Conservation (phyloP, 1,140 invertebrate genomes). For the Galleria mellonella region DNA sequence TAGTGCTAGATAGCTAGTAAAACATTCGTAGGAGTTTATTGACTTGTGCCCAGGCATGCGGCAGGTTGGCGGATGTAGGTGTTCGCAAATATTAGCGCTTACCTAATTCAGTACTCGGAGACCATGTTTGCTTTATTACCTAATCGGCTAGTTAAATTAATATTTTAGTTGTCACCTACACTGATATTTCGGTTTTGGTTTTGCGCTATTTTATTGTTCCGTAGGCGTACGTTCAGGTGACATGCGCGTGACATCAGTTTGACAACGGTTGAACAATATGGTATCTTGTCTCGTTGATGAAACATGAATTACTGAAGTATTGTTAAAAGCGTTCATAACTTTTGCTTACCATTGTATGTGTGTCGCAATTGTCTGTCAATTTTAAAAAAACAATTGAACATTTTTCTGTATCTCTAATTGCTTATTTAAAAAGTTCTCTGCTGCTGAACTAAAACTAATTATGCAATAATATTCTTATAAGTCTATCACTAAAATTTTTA, state of each 20-base stretch:
- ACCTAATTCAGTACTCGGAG: slow-evolving; percentile 44
- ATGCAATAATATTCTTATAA: too few species aligned
- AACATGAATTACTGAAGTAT: neutral
- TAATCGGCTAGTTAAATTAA: slow-evolving; percentile 28
- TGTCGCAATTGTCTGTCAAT: too few species aligned
- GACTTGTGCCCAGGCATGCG: slow-evolving; percentile 33
- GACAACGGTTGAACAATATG: neutral
- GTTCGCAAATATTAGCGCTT: slow-evolving; percentile 67
- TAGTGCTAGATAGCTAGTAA: slow-evolving; percentile 14
- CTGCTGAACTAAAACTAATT: too few species aligned
- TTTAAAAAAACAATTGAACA: too few species aligned
- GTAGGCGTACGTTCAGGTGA: slow-evolving; percentile 22
- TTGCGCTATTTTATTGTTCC: slow-evolving; percentile 15
- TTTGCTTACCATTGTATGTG: too few species aligned
- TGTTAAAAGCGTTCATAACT: neutral
- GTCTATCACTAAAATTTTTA: too few species aligned
- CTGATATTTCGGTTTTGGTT: slow-evolving; percentile 7
- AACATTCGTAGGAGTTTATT: slow-evolving; percentile 43
- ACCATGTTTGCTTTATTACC: slow-evolving; percentile 50
- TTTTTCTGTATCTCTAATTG: too few species aligned
- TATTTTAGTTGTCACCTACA: slow-evolving; percentile 22
- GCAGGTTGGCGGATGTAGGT: slow-evolving; percentile 60
- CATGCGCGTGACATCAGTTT: slow-evolving; percentile 13
- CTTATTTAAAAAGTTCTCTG: too few species aligned
- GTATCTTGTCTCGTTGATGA: too few species aligned